Conservation (phyloP, 2,797 vertebrate genomes). For the Manis crassicaudata region DNA sequence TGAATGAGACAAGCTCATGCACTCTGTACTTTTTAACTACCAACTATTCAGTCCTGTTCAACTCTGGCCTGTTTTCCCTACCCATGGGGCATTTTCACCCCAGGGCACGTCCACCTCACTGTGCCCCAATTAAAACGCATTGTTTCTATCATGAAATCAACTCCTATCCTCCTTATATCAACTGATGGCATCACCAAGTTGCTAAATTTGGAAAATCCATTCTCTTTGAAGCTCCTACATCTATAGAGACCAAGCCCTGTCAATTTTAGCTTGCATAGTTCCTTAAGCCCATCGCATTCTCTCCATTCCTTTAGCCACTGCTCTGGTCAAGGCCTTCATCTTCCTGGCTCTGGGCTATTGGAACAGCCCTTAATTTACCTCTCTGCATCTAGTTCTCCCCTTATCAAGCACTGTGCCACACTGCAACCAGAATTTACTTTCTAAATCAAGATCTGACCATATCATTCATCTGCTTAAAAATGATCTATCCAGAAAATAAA, state of each 20-base stretch:
- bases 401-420: neutral
- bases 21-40: neutral
- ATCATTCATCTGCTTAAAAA: constrained; percentile 19
- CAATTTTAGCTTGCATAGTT: neutral
- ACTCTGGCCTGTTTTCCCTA: neutral
- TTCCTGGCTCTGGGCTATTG: neutral
- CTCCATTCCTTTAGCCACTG: neutral
- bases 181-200: neutral
- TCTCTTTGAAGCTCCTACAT: neutral
- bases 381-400: neutral
- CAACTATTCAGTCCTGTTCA: neutral
- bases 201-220: neutral
- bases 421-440: neutral
- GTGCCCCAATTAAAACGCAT: neutral
- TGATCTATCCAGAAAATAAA: neutral
- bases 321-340: neutral
- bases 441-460: neutral
- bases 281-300: neutral
- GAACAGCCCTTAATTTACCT: neutral
- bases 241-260: neutral
- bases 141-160: constrained; percentile 7
- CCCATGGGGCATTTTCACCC: neutral
- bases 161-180: neutral
- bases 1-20: neutral
- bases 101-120: neutral